These are phyloP conservation scores for Drosophila littoralis DNA, from an alignment of 1,140 invertebrate genomes.

Conservation along the genomic window DNA sequence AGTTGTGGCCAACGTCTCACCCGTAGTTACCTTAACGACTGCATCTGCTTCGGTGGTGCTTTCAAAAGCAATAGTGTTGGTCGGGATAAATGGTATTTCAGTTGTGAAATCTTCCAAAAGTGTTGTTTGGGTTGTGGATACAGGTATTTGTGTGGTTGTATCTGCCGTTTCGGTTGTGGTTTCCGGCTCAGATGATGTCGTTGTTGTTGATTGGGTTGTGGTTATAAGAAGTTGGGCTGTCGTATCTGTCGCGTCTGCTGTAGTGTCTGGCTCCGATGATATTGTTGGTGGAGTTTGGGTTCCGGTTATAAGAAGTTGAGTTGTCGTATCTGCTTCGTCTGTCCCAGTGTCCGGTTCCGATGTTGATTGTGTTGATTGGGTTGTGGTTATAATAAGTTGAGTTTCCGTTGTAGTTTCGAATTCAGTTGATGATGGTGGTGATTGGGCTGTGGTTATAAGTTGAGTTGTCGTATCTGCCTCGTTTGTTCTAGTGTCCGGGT, in stretches of 20 bases:
- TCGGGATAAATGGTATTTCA: constrained; percentile 2
- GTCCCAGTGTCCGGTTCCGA: not conserved
- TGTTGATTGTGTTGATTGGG: not conserved
- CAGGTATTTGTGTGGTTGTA: not conserved
- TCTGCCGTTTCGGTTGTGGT: not conserved
- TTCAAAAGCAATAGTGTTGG: constrained; percentile 5
- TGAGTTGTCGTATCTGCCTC: not conserved
- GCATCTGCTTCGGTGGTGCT: not conserved
- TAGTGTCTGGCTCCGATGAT: not conserved
- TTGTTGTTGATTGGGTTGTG: not conserved
- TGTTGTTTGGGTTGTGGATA: not conserved
- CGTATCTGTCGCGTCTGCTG: not conserved
- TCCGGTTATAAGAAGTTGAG: not conserved
- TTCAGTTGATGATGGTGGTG: not conserved
- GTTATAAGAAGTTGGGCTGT: too few relatives aligned
- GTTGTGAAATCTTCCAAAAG: not conserved
- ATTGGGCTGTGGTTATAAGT: not conserved
- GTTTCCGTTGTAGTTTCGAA: not conserved
- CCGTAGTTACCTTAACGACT: constrained; percentile 17
- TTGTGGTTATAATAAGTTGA: not conserved
- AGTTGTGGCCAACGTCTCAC: not conserved
- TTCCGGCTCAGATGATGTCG: not conserved
- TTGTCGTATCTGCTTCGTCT: not conserved
- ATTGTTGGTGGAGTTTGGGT: not conserved
- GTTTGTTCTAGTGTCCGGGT: not conserved